A percentile compares a stretch with the other conserved stretches of the same genome.
Evolutionary conservation across 2,888 invertebrate genomes (phyloP).

Genomic region (Proisotoma minuta): DNA sequence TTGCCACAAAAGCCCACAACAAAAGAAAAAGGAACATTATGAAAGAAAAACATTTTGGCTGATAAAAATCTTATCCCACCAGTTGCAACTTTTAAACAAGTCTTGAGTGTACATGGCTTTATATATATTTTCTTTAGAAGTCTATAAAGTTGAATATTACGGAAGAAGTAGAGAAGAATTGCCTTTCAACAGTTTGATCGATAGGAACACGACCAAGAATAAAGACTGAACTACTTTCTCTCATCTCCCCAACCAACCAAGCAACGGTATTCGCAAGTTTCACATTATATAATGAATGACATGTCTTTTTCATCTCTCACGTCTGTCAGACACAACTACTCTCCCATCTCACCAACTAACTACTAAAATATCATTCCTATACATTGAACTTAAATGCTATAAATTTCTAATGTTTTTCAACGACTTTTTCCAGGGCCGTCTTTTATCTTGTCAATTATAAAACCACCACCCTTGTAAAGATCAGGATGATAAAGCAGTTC

Average conservation of each 20-base stretch:
- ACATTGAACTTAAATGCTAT: neutral
- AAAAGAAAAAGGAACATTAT: too few species aligned
- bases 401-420: neutral
- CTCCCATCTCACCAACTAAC: neutral
- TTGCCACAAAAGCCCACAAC: too few species aligned
- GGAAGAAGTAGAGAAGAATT: too few species aligned
- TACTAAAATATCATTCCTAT: neutral
- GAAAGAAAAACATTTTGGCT: too few species aligned
- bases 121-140: too few species aligned
- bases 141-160: neutral
- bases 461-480: neutral
- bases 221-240: constrained; percentile 13
- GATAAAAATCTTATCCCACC: too few species aligned
- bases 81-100: too few species aligned
- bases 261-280: constrained; percentile 3
- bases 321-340: constrained; percentile 1
- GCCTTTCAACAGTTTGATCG: constrained; percentile 47
- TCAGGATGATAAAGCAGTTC: too few species aligned
- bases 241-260: neutral
- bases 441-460: neutral
- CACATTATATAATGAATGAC: constrained; percentile 12
- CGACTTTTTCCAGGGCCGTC: neutral
- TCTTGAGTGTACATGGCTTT: too few species aligned
- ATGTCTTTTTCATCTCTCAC: constrained; percentile 11
- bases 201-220: constrained; percentile 27